Evolutionary conservation across 2,797 vertebrate species (phyloP), one percentile per base, ranked within the genome.

Genomic region (Halcyon smyrnensis): DNA sequence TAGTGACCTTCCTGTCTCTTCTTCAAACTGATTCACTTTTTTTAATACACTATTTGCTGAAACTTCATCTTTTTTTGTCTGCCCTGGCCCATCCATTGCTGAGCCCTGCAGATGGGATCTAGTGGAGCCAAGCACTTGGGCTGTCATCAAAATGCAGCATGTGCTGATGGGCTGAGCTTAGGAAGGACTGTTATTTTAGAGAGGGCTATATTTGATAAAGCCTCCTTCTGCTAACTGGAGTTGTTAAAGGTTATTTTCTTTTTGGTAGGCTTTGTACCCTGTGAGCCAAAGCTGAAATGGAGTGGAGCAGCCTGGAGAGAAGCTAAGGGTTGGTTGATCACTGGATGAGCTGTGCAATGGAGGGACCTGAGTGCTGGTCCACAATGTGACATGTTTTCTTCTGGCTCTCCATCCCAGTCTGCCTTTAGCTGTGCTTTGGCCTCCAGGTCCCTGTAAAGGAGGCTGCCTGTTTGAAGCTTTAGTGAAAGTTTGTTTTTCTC

Each of bases 381-480:
- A 11, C 2, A 1, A 3, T 8, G 30, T 67, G 27, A 27, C 1
- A 0, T 4, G 2, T 39, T 19, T 25, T n/a, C 15, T 15, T 6
- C 25, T 70, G 54, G 8, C 36, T 80, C 39, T 68, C 53, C 27
- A 12, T 48, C 78, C 74, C 51, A 41, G 9, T 10, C 37, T 46
- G 48, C 28, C 36, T 32, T 57, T 8, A 28, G 53, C 45, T 69
- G 27, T 59, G 46, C 56, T 77, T 46, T 36, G 64, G 50, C 56
- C 59, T 84, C 48, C 62, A 34, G 64, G 16, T 54, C 51, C 14
- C 37, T 79, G 46, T 53, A 62, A 79, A 91, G 74, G 71, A 85
- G 39, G 10, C 28, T 41, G 37, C 64, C 48, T 57, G 32, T n/a
- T 78, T 68, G 28, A 30, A 62, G 45, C 34, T 62, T 27, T 11